Evolutionary conservation across 2,113 vertebrate genomes (phyloP).

Genomic region (Microtus ochrogaster): DNA sequence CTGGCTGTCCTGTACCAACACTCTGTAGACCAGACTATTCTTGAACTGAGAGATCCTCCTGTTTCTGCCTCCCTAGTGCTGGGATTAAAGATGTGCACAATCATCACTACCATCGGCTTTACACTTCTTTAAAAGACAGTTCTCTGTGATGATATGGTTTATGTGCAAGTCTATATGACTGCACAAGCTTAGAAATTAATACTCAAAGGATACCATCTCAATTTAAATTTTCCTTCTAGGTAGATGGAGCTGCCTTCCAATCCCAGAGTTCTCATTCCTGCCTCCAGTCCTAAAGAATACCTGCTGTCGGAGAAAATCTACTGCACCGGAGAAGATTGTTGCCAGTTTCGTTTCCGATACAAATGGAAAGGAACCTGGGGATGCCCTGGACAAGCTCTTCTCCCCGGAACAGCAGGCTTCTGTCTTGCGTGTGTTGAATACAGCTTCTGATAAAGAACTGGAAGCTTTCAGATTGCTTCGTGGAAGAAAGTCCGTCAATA

Average conservation of each 20-base stretch:
- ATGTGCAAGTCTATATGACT: background rate
- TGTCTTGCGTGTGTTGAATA: conserved; percentile 88
- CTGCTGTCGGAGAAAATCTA: conserved; percentile 84
- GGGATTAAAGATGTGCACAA: background rate
- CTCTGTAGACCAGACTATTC: background rate
- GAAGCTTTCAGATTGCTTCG: conserved; percentile 84
- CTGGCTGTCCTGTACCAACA: background rate
- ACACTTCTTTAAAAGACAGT: background rate
- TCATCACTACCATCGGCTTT: background rate
- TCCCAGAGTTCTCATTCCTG: background rate
- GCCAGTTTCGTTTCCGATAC: conserved; percentile 25
- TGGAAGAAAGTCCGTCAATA: conserved; percentile 85
- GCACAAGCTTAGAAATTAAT: background rate
- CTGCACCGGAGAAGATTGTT: conserved; percentile 76
- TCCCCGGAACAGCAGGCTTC: conserved; percentile 84
- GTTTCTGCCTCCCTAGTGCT: background rate
- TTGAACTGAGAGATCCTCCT: background rate
- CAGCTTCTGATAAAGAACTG: conserved; percentile 85
- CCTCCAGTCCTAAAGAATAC: conserved; percentile 82
- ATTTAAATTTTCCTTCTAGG: conserved; percentile 63
- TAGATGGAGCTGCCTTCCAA: conserved; percentile 67
- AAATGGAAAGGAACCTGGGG: conserved; percentile 50
- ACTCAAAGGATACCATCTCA: background rate
- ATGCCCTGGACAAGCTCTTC: conserved; percentile 83
- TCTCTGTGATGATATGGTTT: background rate